Percentiles rank a stretch among this genome's conserved stretches.
Evolutionary conservation across 2,888 invertebrate genomes (phyloP).

Genomic region (Athripsodes cinereus): DNA sequence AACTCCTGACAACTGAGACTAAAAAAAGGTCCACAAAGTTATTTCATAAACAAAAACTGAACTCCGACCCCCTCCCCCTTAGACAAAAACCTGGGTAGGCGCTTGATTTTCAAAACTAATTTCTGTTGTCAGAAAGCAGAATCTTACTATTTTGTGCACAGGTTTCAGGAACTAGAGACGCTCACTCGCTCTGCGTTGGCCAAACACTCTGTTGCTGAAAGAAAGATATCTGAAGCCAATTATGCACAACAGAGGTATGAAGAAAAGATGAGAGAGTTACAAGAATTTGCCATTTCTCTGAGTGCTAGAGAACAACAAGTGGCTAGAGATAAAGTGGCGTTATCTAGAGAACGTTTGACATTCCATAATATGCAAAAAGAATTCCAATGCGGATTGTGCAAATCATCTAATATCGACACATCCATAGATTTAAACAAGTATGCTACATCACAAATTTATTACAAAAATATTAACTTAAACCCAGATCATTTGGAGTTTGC

Average conservation of each 20-base stretch:
- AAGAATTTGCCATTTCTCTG: conserved; percentile 51
- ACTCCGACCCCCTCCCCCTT: too few species aligned
- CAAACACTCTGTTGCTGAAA: conserved; percentile 54
- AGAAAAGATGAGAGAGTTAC: conserved; percentile 51
- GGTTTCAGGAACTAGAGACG: conserved; percentile 47
- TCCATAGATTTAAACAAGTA: not conserved
- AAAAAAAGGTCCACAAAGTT: too few species aligned
- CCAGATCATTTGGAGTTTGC: conserved; percentile 10
- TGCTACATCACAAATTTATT: not conserved
- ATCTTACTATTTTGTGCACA: conserved; percentile 28
- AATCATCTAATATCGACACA: conserved; percentile 27
- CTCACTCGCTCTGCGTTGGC: conserved; percentile 52
- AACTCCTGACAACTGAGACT: too few species aligned
- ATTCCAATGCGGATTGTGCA: conserved; percentile 31
- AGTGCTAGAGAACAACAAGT: conserved; percentile 54
- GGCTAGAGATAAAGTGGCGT: conserved; percentile 53
- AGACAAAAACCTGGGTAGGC: too few species aligned
- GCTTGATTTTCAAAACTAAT: too few species aligned
- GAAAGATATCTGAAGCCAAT: conserved; percentile 51
- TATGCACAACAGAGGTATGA: conserved; percentile 51
- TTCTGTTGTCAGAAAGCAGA: not conserved
- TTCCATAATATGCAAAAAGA: conserved; percentile 51
- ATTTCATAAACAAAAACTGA: too few species aligned
- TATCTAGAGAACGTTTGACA: conserved; percentile 53
- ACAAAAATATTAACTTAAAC: conserved; percentile 8